phyloP scores from a whole-genome alignment of 2,888 invertebrate species.

The Leptinotarsa peninsularis region DNA sequence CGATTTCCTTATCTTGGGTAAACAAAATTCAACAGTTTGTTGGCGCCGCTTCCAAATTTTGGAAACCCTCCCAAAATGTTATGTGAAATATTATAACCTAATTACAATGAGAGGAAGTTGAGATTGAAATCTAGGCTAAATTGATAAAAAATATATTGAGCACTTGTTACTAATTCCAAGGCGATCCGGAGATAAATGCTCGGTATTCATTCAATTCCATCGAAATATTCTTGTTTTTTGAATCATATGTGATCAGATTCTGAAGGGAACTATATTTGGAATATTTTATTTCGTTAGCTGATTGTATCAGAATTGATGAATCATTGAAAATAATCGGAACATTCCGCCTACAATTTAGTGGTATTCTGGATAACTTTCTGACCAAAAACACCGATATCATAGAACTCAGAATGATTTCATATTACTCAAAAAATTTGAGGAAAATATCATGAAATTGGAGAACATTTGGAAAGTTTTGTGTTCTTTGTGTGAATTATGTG shows the following conservation, averaged over 20 bases:
- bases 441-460: too few species aligned
- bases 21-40: slow-evolving; percentile 28
- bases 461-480: too few species aligned
- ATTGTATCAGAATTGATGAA: too few species aligned
- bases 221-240: not conserved
- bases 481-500: too few species aligned
- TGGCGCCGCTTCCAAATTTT: slow-evolving; percentile 30
- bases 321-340: too few species aligned
- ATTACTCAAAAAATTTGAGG: too few species aligned
- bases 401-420: too few species aligned
- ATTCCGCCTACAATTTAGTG: too few species aligned
- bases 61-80: slow-evolving; percentile 10
- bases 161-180: not conserved
- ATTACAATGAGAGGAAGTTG: slow-evolving; percentile 3
- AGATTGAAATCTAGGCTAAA: slow-evolving; percentile 1
- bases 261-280: not conserved
- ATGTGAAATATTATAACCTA: not conserved
- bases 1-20: slow-evolving; percentile 30
- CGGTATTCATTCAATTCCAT: not conserved
- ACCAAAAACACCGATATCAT: too few species aligned
- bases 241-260: not conserved
- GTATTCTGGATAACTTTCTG: too few species aligned
- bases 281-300: not conserved
- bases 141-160: not conserved
- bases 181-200: not conserved